Evolutionary conservation across 2,113 vertebrate species (phyloP).

Genomic region (Poecilia latipinna): DNA sequence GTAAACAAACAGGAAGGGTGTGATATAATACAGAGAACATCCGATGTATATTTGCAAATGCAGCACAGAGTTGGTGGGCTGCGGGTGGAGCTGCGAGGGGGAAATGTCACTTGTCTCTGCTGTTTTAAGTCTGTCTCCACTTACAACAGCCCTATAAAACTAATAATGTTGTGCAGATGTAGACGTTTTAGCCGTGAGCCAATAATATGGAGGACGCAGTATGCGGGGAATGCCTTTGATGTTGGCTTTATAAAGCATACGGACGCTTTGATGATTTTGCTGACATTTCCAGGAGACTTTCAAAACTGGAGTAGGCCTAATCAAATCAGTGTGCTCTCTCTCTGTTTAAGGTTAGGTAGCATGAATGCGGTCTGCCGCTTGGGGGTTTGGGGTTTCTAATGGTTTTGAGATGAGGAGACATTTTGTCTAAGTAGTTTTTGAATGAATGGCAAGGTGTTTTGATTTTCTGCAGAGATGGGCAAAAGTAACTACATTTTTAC

Average conservation of each 20-base stretch:
- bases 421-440: constrained; percentile 30
- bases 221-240: constrained; percentile 79
- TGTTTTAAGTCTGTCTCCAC: constrained; percentile 54
- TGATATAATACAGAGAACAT: constrained; percentile 40
- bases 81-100: constrained; percentile 26
- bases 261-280: constrained; percentile 67
- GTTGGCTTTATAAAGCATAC: constrained; percentile 63
- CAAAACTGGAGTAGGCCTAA: constrained; percentile 61
- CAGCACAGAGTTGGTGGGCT: constrained; percentile 51
- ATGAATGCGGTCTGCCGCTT: constrained; percentile 12
- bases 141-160: constrained; percentile 64
- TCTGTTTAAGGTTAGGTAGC: constrained; percentile 36
- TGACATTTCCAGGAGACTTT: constrained; percentile 76
- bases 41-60: constrained; percentile 25
- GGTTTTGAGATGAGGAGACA: constrained; percentile 27
- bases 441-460: constrained; percentile 15
- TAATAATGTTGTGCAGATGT: constrained; percentile 74
- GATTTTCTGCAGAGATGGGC: background rate
- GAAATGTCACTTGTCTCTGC: constrained; percentile 56
- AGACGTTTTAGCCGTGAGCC: constrained; percentile 53
- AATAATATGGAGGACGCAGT: constrained; percentile 59
- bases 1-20: constrained; percentile 17
- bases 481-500: background rate
- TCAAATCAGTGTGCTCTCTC: constrained; percentile 53
- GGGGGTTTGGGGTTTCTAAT: constrained; percentile 12